A percentile compares a stretch with the other conserved stretches of the same genome.
Evolutionary conservation across 1,140 invertebrate species (phyloP).

Genomic region (Tenebrio molitor): DNA sequence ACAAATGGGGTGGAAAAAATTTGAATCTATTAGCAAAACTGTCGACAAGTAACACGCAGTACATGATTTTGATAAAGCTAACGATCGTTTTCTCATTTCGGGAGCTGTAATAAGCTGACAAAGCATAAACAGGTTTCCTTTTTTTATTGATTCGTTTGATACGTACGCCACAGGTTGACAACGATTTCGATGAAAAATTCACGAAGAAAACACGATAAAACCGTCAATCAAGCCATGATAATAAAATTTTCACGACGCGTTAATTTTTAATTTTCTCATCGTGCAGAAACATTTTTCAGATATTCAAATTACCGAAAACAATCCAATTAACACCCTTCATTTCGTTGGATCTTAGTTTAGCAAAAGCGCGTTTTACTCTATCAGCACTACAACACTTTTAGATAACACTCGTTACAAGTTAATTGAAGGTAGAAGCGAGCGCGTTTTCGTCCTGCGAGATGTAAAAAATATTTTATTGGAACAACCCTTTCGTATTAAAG

Average conservation of each 20-base stretch:
- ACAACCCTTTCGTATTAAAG: constrained; percentile 14
- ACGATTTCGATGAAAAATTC: constrained; percentile 16
- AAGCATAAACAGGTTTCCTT: no score
- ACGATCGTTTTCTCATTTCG: no score
- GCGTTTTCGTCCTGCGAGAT: not conserved
- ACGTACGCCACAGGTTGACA: not conserved
- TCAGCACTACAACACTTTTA: not conserved
- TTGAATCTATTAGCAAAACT: no score
- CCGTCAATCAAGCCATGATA: not conserved
- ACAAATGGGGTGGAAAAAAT: not conserved
- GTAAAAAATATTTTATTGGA: constrained; percentile 17
- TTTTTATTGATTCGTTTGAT: not conserved
- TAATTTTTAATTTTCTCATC: not conserved
- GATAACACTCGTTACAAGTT: not conserved
- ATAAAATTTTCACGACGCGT: not conserved
- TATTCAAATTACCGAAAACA: not conserved
- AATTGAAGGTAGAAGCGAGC: constrained; percentile 6
- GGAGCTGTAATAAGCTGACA: no score
- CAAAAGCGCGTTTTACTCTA: not conserved
- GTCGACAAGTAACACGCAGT: no score
- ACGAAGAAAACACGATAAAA: not conserved
- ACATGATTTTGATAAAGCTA: no score
- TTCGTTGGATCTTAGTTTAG: not conserved
- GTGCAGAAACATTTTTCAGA: not conserved
- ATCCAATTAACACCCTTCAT: not conserved